A percentile compares a stretch with the other conserved stretches of the same genome.
phyloP scores from a whole-genome alignment of 2,888 invertebrate species.

The Agrypnus murinus region DNA sequence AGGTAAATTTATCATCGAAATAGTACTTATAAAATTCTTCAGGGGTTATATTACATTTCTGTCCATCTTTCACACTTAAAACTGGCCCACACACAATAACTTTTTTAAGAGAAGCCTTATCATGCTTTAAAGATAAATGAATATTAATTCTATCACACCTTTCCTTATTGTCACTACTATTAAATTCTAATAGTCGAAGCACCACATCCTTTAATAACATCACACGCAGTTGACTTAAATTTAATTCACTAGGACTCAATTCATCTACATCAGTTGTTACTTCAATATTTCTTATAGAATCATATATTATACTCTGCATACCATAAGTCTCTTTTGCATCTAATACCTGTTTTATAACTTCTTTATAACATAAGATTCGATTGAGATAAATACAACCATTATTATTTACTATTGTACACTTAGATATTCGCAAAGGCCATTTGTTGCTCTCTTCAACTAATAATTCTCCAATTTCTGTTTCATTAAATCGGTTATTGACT shows the following conservation, averaged over 20 bases:
- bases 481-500: neutral
- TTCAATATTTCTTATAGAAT: constrained; percentile 44
- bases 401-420: constrained; percentile 69
- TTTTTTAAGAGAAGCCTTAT: constrained; percentile 60
- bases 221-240: constrained; percentile 67
- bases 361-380: constrained; percentile 65
- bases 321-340: constrained; percentile 63
- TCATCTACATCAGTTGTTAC: constrained; percentile 60
- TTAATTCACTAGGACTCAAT: constrained; percentile 63
- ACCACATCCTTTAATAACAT: constrained; percentile 66
- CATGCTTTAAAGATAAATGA: constrained; percentile 70
- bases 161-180: constrained; percentile 63
- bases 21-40: constrained; percentile 74
- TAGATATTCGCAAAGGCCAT: constrained; percentile 72
- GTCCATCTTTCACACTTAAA: constrained; percentile 73
- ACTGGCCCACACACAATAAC: constrained; percentile 77
- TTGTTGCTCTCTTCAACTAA: constrained; percentile 70
- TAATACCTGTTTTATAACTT: constrained; percentile 63
- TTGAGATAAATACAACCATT: constrained; percentile 75
- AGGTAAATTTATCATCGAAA: neutral
- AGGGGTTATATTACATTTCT: constrained; percentile 73
- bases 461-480: neutral
- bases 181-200: constrained; percentile 67
- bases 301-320: constrained; percentile 46
- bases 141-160: constrained; percentile 64